phyloP scores from a whole-genome alignment of 2,113 vertebrate genomes.

The Phodopus roborovskii region DNA sequence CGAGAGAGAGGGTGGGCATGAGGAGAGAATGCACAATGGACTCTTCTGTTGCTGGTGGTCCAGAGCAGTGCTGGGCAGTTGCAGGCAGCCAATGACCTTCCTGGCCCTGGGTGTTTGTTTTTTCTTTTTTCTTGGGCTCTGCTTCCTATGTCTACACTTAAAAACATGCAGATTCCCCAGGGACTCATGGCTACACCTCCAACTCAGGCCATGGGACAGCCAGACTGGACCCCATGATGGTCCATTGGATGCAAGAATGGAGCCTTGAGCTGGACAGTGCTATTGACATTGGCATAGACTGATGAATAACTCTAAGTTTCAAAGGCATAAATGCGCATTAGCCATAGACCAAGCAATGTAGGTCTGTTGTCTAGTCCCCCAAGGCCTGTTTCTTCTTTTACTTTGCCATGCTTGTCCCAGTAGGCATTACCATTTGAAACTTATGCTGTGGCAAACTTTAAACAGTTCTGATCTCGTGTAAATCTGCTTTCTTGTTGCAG shows the following conservation, averaged over 20 bases:
- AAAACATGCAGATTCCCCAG: background rate
- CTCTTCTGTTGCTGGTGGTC: background rate
- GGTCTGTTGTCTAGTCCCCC: background rate
- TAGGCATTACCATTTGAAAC: background rate
- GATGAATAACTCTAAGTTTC: background rate
- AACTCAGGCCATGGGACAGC: fast-evolving
- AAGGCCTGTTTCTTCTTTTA: background rate
- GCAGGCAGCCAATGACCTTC: fast-evolving
- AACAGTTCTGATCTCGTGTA: background rate
- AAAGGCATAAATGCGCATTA: background rate
- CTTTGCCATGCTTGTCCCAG: background rate
- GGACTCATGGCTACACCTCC: fast-evolving
- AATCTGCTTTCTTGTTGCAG: background rate
- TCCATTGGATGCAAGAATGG: background rate
- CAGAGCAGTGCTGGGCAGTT: fast-evolving
- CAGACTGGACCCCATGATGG: background rate
- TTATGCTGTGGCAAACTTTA: background rate
- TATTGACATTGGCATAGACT: background rate
- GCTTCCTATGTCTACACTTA: background rate
- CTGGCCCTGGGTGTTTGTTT: background rate
- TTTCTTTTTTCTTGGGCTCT: background rate
- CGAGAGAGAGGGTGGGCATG: conserved; percentile 46
- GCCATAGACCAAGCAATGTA: background rate
- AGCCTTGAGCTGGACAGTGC: background rate
- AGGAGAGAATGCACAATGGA: conserved; percentile 58